Conservation (phyloP, 1,140 invertebrate genomes). For the Octopus sinensis region DNA sequence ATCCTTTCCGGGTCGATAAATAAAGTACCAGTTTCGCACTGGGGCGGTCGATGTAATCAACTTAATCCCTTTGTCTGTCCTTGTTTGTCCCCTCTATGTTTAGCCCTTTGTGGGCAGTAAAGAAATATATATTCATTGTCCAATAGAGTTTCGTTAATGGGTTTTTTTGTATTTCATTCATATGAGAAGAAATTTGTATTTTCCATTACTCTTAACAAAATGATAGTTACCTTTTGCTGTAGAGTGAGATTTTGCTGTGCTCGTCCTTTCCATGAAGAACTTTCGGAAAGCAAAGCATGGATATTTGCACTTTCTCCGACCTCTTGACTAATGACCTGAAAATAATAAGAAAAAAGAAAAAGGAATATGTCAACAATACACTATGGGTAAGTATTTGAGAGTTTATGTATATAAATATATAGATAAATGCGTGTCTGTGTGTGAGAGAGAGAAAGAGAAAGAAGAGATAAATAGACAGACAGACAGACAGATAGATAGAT, state of each 20-base stretch:
- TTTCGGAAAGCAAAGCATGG: constrained; percentile 45
- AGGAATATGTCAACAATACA: neutral
- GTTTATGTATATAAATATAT: neutral
- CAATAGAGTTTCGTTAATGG: no score
- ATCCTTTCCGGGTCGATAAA: no score
- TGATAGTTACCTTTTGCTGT: constrained; percentile 50
- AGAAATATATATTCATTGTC: no score
- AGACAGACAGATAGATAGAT: neutral
- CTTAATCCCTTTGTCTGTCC: no score
- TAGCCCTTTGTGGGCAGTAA: no score
- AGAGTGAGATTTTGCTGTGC: constrained; percentile 53
- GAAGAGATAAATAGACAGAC: neutral
- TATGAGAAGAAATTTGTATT: neutral
- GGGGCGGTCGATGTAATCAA: no score
- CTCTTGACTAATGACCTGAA: constrained; percentile 53
- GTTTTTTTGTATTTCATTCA: neutral
- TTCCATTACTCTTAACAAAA: neutral
- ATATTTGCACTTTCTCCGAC: constrained; percentile 55
- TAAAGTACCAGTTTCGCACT: no score
- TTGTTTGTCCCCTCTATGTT: no score
- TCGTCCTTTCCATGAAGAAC: constrained; percentile 52
- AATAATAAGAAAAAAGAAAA: neutral
- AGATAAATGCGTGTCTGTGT: neutral
- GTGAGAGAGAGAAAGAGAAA: neutral
- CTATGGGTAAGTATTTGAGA: no score